Percentiles rank a stretch among this genome's conserved stretches.
Evolutionary conservation across 1,140 invertebrate species (phyloP).

Genomic region (Diuraphis noxia): DNA sequence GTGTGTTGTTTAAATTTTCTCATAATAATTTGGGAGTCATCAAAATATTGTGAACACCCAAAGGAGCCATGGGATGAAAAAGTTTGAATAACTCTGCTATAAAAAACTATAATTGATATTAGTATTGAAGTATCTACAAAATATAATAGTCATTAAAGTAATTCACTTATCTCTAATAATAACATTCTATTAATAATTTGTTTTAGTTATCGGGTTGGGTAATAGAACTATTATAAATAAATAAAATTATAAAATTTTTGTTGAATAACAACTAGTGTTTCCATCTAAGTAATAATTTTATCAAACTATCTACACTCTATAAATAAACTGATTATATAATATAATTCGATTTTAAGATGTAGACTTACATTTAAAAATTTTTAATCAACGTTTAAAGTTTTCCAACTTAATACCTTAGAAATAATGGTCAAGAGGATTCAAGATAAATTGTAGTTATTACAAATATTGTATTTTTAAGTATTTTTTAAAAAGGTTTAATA

Average conservation of each 20-base stretch:
- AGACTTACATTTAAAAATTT: not conserved
- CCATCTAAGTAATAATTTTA: not conserved
- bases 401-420: not conserved
- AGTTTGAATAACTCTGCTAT: no score
- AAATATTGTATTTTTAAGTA: not conserved
- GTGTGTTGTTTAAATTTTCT: no score
- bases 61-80: no score
- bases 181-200: not conserved
- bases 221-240: no score
- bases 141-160: not conserved
- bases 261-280: not conserved
- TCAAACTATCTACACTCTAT: not conserved
- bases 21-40: no score
- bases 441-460: not conserved
- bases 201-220: not conserved
- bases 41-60: no score
- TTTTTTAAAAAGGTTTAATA: not conserved
- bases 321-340: not conserved
- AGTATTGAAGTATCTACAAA: not conserved
- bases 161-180: not conserved
- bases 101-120: no score
- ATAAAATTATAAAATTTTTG: no score
- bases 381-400: not conserved
- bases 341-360: not conserved
- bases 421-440: not conserved